Base-by-base conservation (phyloP, 2,888 invertebrate genomes). In the Spisula solida region DNA sequence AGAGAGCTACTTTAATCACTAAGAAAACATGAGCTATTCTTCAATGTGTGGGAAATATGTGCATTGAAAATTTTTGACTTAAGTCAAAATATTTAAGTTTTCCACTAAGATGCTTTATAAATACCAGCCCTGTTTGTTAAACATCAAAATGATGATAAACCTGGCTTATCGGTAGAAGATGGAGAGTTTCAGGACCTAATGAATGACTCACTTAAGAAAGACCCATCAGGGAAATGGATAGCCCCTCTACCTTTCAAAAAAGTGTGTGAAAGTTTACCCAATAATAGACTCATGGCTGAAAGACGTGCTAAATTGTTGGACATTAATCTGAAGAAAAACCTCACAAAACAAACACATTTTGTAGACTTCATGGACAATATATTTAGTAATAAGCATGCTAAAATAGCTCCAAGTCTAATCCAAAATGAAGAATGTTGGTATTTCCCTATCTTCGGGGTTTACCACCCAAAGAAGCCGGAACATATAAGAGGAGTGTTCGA, bases 361-460 rank as follows among this genome's bases (percentile, higher is more conserved):
- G 81, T 86, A 0, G 55, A 29, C 0, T 88, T 90, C 51, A 92
- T 92, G 92, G 29, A 80, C n/a, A 82, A 82, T 2, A 82, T 82
- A 14, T 55, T 92, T 10, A 55, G n/a, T 51, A 82, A 82, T 55
- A 55, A 55, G 51, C 82, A 82, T 55, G 92, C 92, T 6, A 87
- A 91, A 83, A 29, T 85, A 14, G 91, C 90, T 25, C 90, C 91
- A 29, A 60, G 78, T 0, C 31, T 89, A 0, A 10, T 29, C 25
- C 47, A 79, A 10, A 70, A 81, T 25, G 86, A 89, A 66, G 87
- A 91, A 78, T 66, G 75, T 14, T 92, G 85, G 92, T 79, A 79
- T 31, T 31, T 79, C 2, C 79, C 79, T 29, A 47, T 47, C 12
- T 47, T 47, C 12, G 47, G 47, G 12, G 47, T 47, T 47, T 47